These are phyloP conservation scores for Axinella damicornis DNA, from an alignment of 37 sponge, comb jelly and placozoan species.

Conservation along the genomic window DNA sequence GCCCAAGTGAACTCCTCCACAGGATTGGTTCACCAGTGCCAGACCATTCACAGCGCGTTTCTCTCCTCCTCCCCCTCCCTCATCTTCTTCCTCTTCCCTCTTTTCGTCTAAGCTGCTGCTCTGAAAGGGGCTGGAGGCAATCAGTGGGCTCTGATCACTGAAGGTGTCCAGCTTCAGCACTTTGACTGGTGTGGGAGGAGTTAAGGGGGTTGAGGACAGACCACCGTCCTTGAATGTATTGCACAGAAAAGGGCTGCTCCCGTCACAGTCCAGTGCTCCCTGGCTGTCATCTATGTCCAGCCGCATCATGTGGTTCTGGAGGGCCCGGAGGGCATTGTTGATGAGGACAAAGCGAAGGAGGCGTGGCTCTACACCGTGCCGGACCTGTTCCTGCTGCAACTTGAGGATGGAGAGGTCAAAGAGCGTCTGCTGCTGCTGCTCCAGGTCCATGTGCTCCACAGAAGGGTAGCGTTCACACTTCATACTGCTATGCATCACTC, in stretches of 20 bases:
- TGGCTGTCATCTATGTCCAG: conserved; percentile 14
- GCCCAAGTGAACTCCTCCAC: background rate
- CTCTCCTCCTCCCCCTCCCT: background rate
- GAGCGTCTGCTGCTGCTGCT: conserved; percentile 63
- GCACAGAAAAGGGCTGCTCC: conserved; percentile 16
- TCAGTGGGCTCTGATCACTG: conserved; percentile 23
- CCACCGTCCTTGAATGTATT: conserved; percentile 63
- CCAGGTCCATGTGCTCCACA: conserved; percentile 43
- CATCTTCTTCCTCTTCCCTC: conserved; percentile 7
- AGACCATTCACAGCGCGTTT: background rate
- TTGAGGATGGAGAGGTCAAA: conserved; percentile 75
- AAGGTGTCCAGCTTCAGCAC: conserved; percentile 23
- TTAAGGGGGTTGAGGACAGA: conserved; percentile 14
- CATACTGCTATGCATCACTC: conserved; percentile 65
- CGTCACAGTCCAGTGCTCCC: conserved; percentile 1
- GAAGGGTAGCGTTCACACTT: conserved; percentile 34
- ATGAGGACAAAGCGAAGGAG: conserved; percentile 78
- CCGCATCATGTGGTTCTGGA: conserved; percentile 44
- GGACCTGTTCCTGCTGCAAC: conserved; percentile 74
- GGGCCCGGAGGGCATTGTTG: conserved; percentile 73
- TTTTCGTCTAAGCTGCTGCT: background rate
- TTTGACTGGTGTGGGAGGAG: conserved; percentile 59
- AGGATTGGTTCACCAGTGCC: background rate
- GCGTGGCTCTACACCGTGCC: conserved; percentile 62
- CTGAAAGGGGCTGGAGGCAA: conserved; percentile 17